These are phyloP conservation scores for Patella pellucida DNA, from an alignment of 2,888 invertebrate genomes.

Conservation along the genomic window DNA sequence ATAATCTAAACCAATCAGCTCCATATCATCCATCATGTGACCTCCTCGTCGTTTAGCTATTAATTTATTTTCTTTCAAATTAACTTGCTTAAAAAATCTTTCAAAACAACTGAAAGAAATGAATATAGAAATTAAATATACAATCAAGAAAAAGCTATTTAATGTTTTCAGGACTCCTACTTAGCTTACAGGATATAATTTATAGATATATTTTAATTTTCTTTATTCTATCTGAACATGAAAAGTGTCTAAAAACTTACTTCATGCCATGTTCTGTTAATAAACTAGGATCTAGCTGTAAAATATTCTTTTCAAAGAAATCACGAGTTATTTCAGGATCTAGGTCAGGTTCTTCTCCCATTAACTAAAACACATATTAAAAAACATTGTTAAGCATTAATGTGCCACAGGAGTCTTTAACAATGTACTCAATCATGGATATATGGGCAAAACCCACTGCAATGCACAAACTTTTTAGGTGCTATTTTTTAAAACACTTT, in stretches of 20 bases:
- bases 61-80: slow-evolving; percentile 93
- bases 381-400: no score
- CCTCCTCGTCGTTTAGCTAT: slow-evolving; percentile 87
- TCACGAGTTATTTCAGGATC: slow-evolving; percentile 96
- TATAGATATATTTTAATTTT: neutral
- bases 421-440: no score
- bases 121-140: neutral
- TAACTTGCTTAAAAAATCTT: slow-evolving; percentile 93
- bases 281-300: slow-evolving; percentile 90
- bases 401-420: no score
- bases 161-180: neutral
- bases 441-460: no score
- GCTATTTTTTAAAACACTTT: no score
- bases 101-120: slow-evolving; percentile 74
- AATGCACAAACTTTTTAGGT: no score
- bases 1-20: slow-evolving; percentile 96
- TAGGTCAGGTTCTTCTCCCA: slow-evolving; percentile 90
- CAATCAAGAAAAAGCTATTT: neutral
- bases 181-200: neutral
- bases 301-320: slow-evolving; percentile 94
- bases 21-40: slow-evolving; percentile 85
- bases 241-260: slow-evolving; percentile 72
- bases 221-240: neutral
- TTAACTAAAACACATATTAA: slow-evolving; percentile 54
- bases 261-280: slow-evolving; percentile 96